Evolutionary conservation across 2,113 vertebrate species (phyloP).

Genomic region (Eulemur macaco): DNA sequence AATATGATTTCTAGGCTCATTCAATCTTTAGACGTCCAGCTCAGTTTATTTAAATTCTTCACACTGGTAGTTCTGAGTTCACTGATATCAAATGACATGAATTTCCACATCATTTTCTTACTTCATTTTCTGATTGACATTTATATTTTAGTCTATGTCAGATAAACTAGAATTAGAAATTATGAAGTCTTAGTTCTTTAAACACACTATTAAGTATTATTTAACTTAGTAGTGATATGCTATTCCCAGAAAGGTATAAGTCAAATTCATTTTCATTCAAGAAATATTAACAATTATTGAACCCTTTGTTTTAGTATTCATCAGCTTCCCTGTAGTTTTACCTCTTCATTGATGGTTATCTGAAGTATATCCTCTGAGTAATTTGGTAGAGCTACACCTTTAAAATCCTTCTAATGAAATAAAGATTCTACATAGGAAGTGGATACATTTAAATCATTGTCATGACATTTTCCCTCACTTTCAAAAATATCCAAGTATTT

Average conservation of each 20-base stretch:
- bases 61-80: neutral
- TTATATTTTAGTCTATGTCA: constrained; percentile 7
- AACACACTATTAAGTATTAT: neutral
- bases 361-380: neutral
- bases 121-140: constrained; percentile 40
- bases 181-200: neutral
- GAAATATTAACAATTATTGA: neutral
- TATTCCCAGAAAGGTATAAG: neutral
- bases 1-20: neutral
- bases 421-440: neutral
- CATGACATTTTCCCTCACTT: neutral
- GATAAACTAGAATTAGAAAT: neutral
- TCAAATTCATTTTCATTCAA: neutral
- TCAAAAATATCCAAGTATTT: neutral
- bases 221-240: neutral
- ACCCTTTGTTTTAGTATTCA: neutral
- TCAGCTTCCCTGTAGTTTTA: neutral
- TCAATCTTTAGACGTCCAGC: neutral
- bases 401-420: neutral
- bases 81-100: neutral
- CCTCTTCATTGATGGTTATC: neutral
- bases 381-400: neutral
- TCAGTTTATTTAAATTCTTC: neutral
- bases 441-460: neutral
- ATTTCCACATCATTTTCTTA: constrained; percentile 17